Conservation (phyloP, 2,113 vertebrate species). For the Catharus minimus region DNA sequence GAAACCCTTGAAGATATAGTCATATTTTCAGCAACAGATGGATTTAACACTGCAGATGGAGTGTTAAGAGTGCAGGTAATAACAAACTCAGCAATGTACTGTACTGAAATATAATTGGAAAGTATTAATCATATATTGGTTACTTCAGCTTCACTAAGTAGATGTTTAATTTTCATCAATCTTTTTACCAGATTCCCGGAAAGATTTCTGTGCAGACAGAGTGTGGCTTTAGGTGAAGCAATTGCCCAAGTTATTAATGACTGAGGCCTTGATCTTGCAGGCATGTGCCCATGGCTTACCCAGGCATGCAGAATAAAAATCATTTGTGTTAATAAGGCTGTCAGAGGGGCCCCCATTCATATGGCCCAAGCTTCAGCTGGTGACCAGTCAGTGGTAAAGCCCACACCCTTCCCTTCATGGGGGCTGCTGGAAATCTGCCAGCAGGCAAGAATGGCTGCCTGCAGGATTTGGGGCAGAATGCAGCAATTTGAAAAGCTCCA, state of each 20-base stretch:
- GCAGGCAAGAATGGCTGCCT: neutral
- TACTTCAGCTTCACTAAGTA: constrained; percentile 70
- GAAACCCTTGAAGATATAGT: constrained; percentile 83
- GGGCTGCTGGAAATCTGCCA: neutral
- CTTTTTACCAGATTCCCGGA: constrained; percentile 65
- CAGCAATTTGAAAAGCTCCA: neutral
- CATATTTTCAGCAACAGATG: constrained; percentile 83
- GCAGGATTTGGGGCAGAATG: neutral
- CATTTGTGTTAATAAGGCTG: constrained; percentile 56
- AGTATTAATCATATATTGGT: constrained; percentile 72
- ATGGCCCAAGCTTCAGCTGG: neutral
- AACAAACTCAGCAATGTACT: constrained; percentile 71
- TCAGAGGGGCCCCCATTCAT: constrained; percentile 1
- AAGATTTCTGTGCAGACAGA: constrained; percentile 56
- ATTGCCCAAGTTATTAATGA: constrained; percentile 57
- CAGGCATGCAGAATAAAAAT: constrained; percentile 39
- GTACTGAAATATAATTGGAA: constrained; percentile 73
- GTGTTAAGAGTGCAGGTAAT: constrained; percentile 79
- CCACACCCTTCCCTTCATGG: neutral
- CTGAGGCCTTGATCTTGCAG: constrained; percentile 48
- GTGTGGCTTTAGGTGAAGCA: constrained; percentile 49
- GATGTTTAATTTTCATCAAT: constrained; percentile 72
- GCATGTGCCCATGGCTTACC: constrained; percentile 49
- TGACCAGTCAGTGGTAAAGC: neutral
- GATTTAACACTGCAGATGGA: constrained; percentile 82